Percentiles rank a stretch among this genome's conserved stretches.
Conservation (phyloP, 2,797 vertebrate genomes). For the Melanotaenia pygmaea region DNA sequence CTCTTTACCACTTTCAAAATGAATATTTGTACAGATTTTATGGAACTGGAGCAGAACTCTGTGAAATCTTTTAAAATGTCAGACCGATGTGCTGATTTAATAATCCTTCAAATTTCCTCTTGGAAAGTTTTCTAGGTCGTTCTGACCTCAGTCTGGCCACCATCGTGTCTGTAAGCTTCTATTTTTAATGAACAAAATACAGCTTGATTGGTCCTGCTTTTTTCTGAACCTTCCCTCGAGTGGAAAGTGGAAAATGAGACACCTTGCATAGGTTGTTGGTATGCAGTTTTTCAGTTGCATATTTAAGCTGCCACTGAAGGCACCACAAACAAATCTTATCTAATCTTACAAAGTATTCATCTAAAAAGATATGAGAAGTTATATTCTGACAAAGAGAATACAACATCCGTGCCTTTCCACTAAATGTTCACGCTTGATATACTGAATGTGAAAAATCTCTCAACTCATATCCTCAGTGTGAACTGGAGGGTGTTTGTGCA, state of each 20-base stretch:
- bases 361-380: neutral
- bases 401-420: neutral
- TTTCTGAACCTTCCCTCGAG: too few relatives aligned
- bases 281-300: neutral
- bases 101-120: neutral
- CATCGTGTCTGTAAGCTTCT: neutral
- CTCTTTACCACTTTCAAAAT: neutral
- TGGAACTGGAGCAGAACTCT: neutral
- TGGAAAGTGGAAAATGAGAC: neutral
- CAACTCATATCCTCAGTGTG: conserved; percentile 82
- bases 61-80: neutral
- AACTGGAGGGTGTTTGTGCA: conserved; percentile 89
- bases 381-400: conserved; percentile 1
- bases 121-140: neutral
- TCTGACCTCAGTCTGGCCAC: neutral
- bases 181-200: neutral
- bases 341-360: neutral
- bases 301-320: neutral
- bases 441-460: conserved; percentile 20
- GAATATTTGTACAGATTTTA: neutral
- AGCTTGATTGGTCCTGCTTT: neutral
- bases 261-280: neutral
- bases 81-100: neutral
- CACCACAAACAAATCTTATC: neutral
- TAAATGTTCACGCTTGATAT: neutral